phyloP scores from a whole-genome alignment of 2,888 invertebrate species.

The Ethmia dodecea region DNA sequence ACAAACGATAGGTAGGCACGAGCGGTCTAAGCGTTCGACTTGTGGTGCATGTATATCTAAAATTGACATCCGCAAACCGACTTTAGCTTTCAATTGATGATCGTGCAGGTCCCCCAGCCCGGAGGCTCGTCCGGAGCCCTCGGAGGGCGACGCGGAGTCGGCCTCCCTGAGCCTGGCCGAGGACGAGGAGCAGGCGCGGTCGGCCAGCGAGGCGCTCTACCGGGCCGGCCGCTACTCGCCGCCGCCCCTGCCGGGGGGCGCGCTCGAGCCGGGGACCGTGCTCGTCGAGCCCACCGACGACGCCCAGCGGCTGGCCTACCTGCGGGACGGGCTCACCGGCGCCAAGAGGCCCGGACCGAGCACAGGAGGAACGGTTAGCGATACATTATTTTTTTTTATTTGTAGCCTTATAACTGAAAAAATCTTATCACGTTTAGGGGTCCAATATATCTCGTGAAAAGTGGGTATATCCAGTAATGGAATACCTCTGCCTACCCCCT shows the following conservation, averaged over 20 bases:
- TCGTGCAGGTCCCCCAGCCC: not conserved
- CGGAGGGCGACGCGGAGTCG: conserved; percentile 15
- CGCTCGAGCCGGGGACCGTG: conserved; percentile 85
- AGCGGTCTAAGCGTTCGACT: too few species aligned
- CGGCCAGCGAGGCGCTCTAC: conserved; percentile 72
- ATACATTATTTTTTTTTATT: too few species aligned
- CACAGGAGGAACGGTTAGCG: too few species aligned
- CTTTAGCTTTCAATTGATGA: too few species aligned
- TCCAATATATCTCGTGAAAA: too few species aligned
- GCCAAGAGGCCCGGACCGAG: not conserved
- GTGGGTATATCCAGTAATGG: too few species aligned
- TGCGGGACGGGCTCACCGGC: conserved; percentile 80
- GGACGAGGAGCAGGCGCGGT: conserved; percentile 30
- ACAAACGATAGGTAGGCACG: too few species aligned
- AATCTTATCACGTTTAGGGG: too few species aligned
- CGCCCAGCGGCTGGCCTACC: conserved; percentile 83
- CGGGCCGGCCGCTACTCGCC: conserved; percentile 92
- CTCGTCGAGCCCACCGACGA: conserved; percentile 88
- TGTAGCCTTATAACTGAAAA: too few species aligned
- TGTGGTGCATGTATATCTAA: too few species aligned
- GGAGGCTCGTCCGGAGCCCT: conserved; percentile 17
- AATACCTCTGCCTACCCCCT: too few species aligned
- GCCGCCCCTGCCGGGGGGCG: conserved; percentile 76
- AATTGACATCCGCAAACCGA: too few species aligned
- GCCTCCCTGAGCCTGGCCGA: conserved; percentile 11